Conservation (phyloP, 2,113 vertebrate genomes). For the Shinisaurus crocodilurus region DNA sequence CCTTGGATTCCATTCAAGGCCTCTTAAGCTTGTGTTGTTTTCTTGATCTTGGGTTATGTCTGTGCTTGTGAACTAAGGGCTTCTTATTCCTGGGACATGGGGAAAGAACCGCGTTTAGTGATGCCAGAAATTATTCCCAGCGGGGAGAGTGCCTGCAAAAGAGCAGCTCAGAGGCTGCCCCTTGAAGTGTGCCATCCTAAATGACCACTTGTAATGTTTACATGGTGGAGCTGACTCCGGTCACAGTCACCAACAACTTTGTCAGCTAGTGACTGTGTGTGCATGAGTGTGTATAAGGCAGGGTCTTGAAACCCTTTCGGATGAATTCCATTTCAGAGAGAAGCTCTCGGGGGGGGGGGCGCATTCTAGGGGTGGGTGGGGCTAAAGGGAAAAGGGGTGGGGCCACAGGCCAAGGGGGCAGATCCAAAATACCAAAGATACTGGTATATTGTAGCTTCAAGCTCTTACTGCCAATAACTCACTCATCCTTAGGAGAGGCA, state of each 20-base stretch:
- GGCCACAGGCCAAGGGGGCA: too few relatives aligned
- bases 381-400: too few relatives aligned
- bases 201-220: neutral
- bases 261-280: neutral
- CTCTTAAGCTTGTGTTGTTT: neutral
- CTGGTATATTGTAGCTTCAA: too few relatives aligned
- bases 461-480: too few relatives aligned
- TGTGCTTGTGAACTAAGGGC: neutral
- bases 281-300: neutral
- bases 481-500: too few relatives aligned
- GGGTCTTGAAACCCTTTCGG: neutral
- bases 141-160: neutral
- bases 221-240: neutral
- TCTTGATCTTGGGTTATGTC: neutral
- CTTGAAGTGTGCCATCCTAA: neutral
- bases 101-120: too few relatives aligned
- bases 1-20: neutral
- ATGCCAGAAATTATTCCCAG: neutral
- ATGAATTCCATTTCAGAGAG: neutral
- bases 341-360: too few relatives aligned
- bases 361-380: too few relatives aligned
- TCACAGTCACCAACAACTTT: neutral
- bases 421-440: neutral
- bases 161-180: neutral
- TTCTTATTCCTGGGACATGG: accelerated